A percentile compares a stretch with the other conserved stretches of the same genome.
phyloP scores from a whole-genome alignment of 2,113 vertebrate genomes.

The Syrrhaptes paradoxus region DNA sequence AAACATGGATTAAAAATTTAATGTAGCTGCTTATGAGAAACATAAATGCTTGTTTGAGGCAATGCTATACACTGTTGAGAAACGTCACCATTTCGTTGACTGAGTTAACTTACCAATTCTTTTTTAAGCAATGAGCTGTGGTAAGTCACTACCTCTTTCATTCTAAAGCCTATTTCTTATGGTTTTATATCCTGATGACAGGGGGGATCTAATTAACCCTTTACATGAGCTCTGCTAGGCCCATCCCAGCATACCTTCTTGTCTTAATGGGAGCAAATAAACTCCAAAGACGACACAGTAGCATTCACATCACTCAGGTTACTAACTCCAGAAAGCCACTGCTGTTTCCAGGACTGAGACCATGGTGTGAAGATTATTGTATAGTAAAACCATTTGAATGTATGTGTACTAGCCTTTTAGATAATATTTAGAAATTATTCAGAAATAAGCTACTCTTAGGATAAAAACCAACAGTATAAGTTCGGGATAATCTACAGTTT shows the following conservation, averaged over 20 bases:
- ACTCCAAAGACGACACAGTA: neutral
- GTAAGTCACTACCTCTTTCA: neutral
- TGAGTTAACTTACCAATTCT: neutral
- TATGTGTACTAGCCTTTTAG: neutral
- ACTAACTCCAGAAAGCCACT: neutral
- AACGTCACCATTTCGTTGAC: neutral
- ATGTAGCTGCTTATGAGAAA: neutral
- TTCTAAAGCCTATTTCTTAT: neutral
- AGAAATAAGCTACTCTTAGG: neutral
- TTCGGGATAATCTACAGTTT: neutral
- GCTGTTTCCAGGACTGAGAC: neutral
- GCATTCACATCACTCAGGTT: neutral
- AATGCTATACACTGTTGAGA: neutral
- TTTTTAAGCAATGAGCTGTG: neutral
- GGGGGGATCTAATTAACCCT: neutral
- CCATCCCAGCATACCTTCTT: neutral
- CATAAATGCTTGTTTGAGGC: neutral
- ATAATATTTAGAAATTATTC: neutral
- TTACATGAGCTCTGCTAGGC: neutral
- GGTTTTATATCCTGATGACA: neutral
- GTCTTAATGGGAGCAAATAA: neutral
- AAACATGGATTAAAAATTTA: conserved; percentile 33
- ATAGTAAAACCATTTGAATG: neutral
- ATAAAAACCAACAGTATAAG: neutral
- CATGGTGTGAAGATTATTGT: neutral